phyloP scores from a whole-genome alignment of 2,888 invertebrate species.

The Lathronympha strigana region DNA sequence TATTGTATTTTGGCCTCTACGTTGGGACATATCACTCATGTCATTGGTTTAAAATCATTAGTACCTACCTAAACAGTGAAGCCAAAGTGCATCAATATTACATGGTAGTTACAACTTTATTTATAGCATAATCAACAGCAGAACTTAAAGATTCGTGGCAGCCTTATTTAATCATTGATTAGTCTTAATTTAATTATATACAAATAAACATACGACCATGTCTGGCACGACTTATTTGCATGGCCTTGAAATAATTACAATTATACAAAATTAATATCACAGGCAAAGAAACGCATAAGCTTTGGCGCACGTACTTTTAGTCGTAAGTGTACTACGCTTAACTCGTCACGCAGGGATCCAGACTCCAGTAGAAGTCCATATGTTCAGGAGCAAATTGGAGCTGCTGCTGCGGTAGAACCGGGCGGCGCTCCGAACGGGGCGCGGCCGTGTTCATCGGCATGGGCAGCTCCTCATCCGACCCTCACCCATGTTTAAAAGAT shows the following conservation, averaged over 20 bases:
- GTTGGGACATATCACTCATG: not conserved
- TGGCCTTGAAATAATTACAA: constrained; percentile 58
- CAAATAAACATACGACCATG: constrained; percentile 61
- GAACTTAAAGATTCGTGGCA: constrained; percentile 11
- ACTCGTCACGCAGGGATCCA: constrained; percentile 39
- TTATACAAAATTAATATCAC: constrained; percentile 77
- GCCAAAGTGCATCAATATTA: not conserved
- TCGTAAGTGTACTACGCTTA: constrained; percentile 39
- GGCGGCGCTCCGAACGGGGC: not conserved
- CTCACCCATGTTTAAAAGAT: constrained; percentile 66
- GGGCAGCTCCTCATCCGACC: constrained; percentile 49
- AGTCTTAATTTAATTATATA: constrained; percentile 60
- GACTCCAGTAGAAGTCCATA: constrained; percentile 50
- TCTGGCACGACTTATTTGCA: constrained; percentile 63
- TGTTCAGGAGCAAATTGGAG: constrained; percentile 24
- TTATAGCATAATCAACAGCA: constrained; percentile 3
- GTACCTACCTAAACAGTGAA: not conserved
- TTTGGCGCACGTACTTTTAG: constrained; percentile 51
- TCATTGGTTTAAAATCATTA: not conserved
- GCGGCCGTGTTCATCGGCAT: constrained; percentile 43
- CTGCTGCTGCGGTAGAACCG: constrained; percentile 3
- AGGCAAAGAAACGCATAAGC: constrained; percentile 69
- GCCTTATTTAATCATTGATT: constrained; percentile 52
- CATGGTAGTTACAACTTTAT: not conserved
- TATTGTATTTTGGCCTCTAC: not conserved